Evolutionary conservation across 2,797 vertebrate species (phyloP), one percentile per base, ranked within the genome.

Genomic region (Morelia viridis): DNA sequence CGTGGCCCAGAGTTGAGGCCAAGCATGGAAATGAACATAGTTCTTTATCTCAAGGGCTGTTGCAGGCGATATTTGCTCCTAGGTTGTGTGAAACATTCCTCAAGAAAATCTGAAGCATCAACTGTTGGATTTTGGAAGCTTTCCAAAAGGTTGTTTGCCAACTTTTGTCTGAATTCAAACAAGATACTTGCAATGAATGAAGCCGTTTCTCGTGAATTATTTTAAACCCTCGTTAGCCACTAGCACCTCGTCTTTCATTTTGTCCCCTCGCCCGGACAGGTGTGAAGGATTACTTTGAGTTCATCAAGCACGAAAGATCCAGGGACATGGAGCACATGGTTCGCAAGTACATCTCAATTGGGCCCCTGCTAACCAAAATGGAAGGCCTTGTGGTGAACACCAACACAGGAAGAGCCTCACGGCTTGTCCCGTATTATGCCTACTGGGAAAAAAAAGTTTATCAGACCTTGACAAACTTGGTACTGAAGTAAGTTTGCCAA

Each of bases 371-470:
- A 92, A 98, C 97, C 80, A 98, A 98, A 95, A 98, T 98, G 17
- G 99, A 99, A 96, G 96, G 98, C 41, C 95, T 98, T 64, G 97
- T 99, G 60, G 90, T 98, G 93, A 97, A 97, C 53, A 99, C 98
- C 12, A 98, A 98, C 94, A 99, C 96, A 0, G 98, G 99, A 92
- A 98, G 96, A 96, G 97, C 98, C 90, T 95, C 97, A 89, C 97
- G 94, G 93, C 98, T 99, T 98, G 95, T 95, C 62, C 94, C 96
- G 86, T 99, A 99, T 97, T 99, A 99, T 61, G 93, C 94, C 15
- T 97, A 97, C 96, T 99, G 99, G 99, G 99, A 99, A 95, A 96
- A 90, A 12, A 98, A 97, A 86, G 97, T 99, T 91, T 98, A 98
- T 3, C 97, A 98, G 8, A 96, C 95, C 41, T 95, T 99, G 58